Evolutionary conservation across 2,888 invertebrate genomes (phyloP).

Genomic region (Caenorhabditis macrosperma): DNA sequence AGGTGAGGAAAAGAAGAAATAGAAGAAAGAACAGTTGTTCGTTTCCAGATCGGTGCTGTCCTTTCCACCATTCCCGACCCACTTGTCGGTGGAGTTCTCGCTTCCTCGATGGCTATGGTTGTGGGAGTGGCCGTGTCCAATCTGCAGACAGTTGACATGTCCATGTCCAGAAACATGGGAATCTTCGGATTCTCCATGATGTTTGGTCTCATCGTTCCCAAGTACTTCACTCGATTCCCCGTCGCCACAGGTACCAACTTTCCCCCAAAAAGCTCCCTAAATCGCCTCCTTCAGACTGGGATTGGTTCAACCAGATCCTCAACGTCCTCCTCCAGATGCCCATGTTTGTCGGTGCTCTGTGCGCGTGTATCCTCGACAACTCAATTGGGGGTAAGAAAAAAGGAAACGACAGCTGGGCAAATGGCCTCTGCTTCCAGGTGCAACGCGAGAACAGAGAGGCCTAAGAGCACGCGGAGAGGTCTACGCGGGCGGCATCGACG

Average conservation of each 20-base stretch:
- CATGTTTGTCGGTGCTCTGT: slow-evolving; percentile 79
- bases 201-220: slow-evolving; percentile 85
- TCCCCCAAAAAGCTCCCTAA: not conserved
- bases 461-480: slow-evolving; percentile 72
- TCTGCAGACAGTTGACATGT: slow-evolving; percentile 87
- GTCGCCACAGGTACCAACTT: slow-evolving; percentile 33
- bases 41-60: slow-evolving; percentile 80
- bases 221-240: slow-evolving; percentile 69
- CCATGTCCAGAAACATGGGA: slow-evolving; percentile 90
- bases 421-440: slow-evolving; percentile 62
- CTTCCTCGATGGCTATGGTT: slow-evolving; percentile 81
- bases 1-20: slow-evolving; percentile 73
- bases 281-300: slow-evolving; percentile 35
- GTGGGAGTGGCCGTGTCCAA: slow-evolving; percentile 80
- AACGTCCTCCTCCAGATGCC: slow-evolving; percentile 75
- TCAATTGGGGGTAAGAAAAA: slow-evolving; percentile 71
- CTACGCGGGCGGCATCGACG: slow-evolving; percentile 66
- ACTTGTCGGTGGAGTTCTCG: slow-evolving; percentile 81
- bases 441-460: slow-evolving; percentile 77
- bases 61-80: slow-evolving; percentile 83
- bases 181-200: slow-evolving; percentile 91
- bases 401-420: slow-evolving; percentile 2
- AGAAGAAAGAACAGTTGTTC: not conserved
- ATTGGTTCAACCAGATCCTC: slow-evolving; percentile 66
- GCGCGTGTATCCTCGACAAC: slow-evolving; percentile 78